Conservation (phyloP, 2,888 invertebrate genomes). For the Bellardia pandia region DNA sequence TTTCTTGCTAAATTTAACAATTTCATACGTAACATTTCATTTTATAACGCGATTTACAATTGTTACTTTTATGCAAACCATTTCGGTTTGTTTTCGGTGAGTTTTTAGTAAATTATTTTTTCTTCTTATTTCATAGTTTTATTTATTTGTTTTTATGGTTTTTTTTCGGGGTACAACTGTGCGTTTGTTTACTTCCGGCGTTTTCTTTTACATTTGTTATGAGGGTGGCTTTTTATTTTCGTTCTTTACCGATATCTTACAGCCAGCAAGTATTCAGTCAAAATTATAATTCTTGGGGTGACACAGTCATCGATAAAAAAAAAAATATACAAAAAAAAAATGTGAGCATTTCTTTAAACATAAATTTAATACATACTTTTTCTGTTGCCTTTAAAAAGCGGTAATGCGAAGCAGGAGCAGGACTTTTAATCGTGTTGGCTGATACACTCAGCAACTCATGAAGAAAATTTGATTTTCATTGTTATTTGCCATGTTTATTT, state of each 20-base stretch:
- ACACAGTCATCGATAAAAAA: conserved; percentile 17
- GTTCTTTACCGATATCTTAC: background rate
- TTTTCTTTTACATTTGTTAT: background rate
- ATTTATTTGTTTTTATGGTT: conserved; percentile 25
- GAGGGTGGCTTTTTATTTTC: background rate
- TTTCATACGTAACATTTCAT: conserved; percentile 63
- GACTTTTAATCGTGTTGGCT: conserved; percentile 66
- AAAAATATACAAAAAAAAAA: conserved; percentile 20
- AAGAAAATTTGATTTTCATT: conserved; percentile 77
- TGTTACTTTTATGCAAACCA: conserved; percentile 42
- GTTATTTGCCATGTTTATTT: conserved; percentile 69
- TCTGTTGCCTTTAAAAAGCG: conserved; percentile 1
- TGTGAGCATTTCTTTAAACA: conserved; percentile 58
- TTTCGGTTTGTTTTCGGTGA: background rate
- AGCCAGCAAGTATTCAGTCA: conserved; percentile 14
- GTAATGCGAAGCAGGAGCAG: conserved; percentile 9
- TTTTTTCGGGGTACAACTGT: background rate
- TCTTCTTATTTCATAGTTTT: conserved; percentile 27
- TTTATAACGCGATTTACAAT: conserved; percentile 51
- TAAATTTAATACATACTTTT: background rate
- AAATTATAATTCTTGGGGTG: conserved; percentile 26
- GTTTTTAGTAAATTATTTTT: conserved; percentile 16
- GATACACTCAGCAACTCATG: conserved; percentile 69
- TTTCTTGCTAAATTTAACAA: conserved; percentile 68
- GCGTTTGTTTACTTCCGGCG: conserved; percentile 20